Evolutionary conservation across 2,797 vertebrate species (phyloP), one percentile per base, ranked within the genome.

Genomic region (Odontamblyopus lacepedii): DNA sequence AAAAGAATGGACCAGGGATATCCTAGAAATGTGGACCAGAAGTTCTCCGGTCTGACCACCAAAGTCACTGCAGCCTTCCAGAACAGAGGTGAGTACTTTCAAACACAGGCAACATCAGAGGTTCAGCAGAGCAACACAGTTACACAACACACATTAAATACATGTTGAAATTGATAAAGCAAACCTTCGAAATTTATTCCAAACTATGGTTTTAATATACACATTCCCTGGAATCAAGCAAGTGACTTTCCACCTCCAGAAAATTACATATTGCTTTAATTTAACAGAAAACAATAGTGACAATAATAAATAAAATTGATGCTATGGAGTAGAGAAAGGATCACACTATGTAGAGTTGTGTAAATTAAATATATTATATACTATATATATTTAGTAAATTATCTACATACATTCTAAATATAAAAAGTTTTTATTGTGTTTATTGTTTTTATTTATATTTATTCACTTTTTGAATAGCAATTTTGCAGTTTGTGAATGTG

Each of bases 61-160:
- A 85, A 71, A 6, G 85, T 96, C 61, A 93, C 94, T 0, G 95
- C 95, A 71, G 96, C 93, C 74, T 93, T 97, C 74, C 93, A 96
- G 71, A 62, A 85, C 29, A 90, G 85, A 86, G 92, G 96, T 97
- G 89, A 84, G 83, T 51, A 18, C 35, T 5, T 63, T 9, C 18
- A 63, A 12, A 50, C 12, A 65, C 7, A 8, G 29, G 16, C 13
- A 35, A 35, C 32, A 35, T 35, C 32, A n/a, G 11, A 57, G n/a
- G 8, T 23, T 26, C 55, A 9, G 55, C 19, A 23, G 7, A 56
- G 1, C 50, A 51, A 19, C 18, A 51, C 50, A 51, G 19, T 7
- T 35, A 38, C 35, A 38, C 35, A 38, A 38, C 35, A 38, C 35
- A 38, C 9, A 38, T 3, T 38, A 9, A 38, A 38, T 9, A 38